phyloP scores from a whole-genome alignment of 1,140 invertebrate species.

The Nebria ingens region DNA sequence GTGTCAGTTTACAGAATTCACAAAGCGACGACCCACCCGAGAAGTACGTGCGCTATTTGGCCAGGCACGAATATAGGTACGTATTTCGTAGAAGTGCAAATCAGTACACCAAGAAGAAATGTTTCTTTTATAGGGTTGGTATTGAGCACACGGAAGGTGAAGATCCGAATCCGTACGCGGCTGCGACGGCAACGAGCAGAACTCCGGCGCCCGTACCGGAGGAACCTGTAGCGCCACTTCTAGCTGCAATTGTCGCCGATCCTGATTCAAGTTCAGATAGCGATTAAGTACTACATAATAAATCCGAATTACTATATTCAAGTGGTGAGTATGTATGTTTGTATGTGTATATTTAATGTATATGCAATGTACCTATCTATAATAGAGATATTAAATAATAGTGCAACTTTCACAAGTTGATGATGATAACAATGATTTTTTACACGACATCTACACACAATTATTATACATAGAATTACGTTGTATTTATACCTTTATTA shows the following conservation, averaged over 20 bases:
- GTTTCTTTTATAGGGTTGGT: slow-evolving; percentile 51
- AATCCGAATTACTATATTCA: too few relatives aligned
- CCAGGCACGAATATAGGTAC: slow-evolving; percentile 91
- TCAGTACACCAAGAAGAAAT: too few relatives aligned
- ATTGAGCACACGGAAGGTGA: slow-evolving; percentile 74
- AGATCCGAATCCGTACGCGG: slow-evolving; percentile 61
- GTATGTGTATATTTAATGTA: too few relatives aligned
- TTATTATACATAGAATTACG: too few relatives aligned
- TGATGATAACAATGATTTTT: too few relatives aligned
- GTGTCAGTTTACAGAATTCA: slow-evolving; percentile 81
- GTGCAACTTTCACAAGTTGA: too few relatives aligned
- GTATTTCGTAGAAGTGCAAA: slow-evolving; percentile 20
- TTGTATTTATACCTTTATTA: too few relatives aligned
- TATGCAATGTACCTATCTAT: too few relatives aligned
- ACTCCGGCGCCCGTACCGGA: slow-evolving; percentile 32
- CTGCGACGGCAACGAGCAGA: slow-evolving; percentile 47
- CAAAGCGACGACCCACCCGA: slow-evolving; percentile 91
- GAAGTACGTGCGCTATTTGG: slow-evolving; percentile 95
- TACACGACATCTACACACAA: too few relatives aligned
- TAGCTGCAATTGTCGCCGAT: too few relatives aligned
- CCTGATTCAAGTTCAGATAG: slow-evolving; percentile 39
- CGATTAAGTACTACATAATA: slow-evolving; percentile 34
- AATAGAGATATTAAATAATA: too few relatives aligned
- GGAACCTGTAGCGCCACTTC: slow-evolving; percentile 18
- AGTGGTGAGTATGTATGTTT: too few relatives aligned